Conservation (phyloP, 2,113 vertebrate species). For the Tetraodon nigroviridis region DNA sequence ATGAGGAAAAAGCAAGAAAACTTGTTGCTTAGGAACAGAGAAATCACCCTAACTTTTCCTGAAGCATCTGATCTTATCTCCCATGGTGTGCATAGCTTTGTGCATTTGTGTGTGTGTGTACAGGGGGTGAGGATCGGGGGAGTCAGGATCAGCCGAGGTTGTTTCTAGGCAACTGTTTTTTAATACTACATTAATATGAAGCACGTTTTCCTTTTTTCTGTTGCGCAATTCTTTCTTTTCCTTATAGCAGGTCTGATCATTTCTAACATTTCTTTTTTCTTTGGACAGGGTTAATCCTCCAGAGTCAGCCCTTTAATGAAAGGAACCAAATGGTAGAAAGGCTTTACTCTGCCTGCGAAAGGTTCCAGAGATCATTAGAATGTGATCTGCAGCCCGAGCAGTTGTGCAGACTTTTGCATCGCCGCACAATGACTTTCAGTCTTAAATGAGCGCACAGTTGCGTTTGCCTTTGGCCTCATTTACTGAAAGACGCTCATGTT, state of each 20-base stretch:
- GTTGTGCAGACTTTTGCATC: too few relatives aligned
- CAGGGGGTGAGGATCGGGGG: slow-evolving; percentile 6
- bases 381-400: neutral
- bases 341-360: neutral
- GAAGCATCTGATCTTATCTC: slow-evolving; percentile 66
- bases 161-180: slow-evolving; percentile 69
- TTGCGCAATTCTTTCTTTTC: slow-evolving; percentile 39
- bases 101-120: slow-evolving; percentile 3
- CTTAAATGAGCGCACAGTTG: neutral
- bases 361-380: neutral
- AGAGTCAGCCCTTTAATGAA: slow-evolving; percentile 3
- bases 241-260: slow-evolving; percentile 28
- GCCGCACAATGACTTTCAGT: too few relatives aligned
- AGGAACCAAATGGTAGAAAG: neutral
- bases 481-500: neutral
- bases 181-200: slow-evolving; percentile 36
- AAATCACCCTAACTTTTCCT: slow-evolving; percentile 68
- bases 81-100: slow-evolving; percentile 42
- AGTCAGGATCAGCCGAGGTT: slow-evolving; percentile 64
- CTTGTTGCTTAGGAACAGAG: slow-evolving; percentile 73
- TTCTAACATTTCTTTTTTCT: slow-evolving; percentile 21
- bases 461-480: neutral
- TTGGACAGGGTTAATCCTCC: slow-evolving; percentile 7
- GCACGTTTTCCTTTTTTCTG: slow-evolving; percentile 47
- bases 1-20: slow-evolving; percentile 44